Percentiles rank a stretch among this genome's conserved stretches.
phyloP scores from a whole-genome alignment of 2,888 invertebrate species.

The Philereme vetulata region DNA sequence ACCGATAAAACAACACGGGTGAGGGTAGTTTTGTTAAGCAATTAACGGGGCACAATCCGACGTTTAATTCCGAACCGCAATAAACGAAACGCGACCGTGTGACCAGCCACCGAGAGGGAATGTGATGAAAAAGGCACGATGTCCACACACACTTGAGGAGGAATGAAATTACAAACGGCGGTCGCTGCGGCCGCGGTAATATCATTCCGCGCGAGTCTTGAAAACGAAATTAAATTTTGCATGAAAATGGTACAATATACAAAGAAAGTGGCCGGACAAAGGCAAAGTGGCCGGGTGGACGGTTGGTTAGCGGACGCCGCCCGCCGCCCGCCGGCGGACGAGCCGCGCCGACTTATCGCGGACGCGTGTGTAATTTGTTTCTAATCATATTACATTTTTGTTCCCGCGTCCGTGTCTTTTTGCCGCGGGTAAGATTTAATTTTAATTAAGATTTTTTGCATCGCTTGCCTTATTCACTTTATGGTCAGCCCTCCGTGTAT shows the following conservation, averaged over 20 bases:
- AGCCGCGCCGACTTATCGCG: constrained; percentile 59
- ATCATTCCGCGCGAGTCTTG: constrained; percentile 83
- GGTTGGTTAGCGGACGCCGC: constrained; percentile 67
- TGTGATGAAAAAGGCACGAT: constrained; percentile 82
- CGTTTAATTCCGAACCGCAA: constrained; percentile 79
- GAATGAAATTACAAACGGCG: constrained; percentile 77
- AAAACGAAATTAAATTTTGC: constrained; percentile 84
- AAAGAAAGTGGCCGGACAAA: constrained; percentile 81
- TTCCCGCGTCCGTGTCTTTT: constrained; percentile 49
- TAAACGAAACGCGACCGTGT: constrained; percentile 69
- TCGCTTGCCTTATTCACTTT: constrained; percentile 73
- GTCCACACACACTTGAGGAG: constrained; percentile 82
- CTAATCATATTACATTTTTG: constrained; percentile 80
- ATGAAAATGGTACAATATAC: constrained; percentile 82
- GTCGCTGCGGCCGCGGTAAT: constrained; percentile 71
- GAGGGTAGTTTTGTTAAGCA: constrained; percentile 69
- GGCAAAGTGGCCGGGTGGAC: constrained; percentile 68
- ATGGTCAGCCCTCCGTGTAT: constrained; percentile 49
- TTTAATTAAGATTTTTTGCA: constrained; percentile 50
- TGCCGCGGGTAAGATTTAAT: constrained; percentile 53
- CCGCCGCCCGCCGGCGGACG: constrained; percentile 27
- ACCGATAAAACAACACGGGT: constrained; percentile 72
- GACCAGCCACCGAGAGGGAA: constrained; percentile 76
- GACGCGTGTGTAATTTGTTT: constrained; percentile 73
- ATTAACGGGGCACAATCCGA: constrained; percentile 78